Percentiles rank a stretch among this genome's conserved stretches.
Evolutionary conservation across 2,797 vertebrate species (phyloP).

Genomic region (Sebastes trivittatus): DNA sequence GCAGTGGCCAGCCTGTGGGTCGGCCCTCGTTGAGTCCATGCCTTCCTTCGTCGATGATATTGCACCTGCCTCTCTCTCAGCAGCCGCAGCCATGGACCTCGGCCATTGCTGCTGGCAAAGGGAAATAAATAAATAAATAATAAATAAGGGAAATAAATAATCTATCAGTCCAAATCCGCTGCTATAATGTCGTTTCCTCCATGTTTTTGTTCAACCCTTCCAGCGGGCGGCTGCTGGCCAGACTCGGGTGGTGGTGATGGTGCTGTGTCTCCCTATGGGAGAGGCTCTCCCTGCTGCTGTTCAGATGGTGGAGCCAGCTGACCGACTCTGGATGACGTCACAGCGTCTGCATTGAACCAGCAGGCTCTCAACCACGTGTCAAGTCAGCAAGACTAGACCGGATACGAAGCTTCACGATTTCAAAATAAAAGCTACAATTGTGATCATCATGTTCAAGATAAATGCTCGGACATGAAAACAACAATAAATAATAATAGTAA

Average conservation of each 20-base stretch:
- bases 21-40: conserved; percentile 68
- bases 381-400: not conserved
- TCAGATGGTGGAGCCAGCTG: conserved; percentile 79
- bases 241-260: conserved; percentile 67
- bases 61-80: conserved; percentile 82
- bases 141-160: conserved; percentile 60
- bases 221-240: conserved; percentile 46
- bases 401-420: not conserved
- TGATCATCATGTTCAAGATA: not conserved
- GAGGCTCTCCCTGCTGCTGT: conserved; percentile 71
- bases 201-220: conserved; percentile 29
- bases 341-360: conserved; percentile 72
- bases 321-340: conserved; percentile 81
- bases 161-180: conserved; percentile 6
- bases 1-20: conserved; percentile 61
- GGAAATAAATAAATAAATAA: conserved; percentile 71
- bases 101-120: conserved; percentile 73
- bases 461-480: not conserved
- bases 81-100: conserved; percentile 77
- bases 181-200: conserved; percentile 31
- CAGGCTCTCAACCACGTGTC: conserved; percentile 30
- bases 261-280: conserved; percentile 68
- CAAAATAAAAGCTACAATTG: conserved; percentile 39
- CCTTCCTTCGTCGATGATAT: conserved; percentile 65
- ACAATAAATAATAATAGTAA: too few species aligned